Conservation (phyloP, 2,888 invertebrate genomes). For the Thera obeliscata region DNA sequence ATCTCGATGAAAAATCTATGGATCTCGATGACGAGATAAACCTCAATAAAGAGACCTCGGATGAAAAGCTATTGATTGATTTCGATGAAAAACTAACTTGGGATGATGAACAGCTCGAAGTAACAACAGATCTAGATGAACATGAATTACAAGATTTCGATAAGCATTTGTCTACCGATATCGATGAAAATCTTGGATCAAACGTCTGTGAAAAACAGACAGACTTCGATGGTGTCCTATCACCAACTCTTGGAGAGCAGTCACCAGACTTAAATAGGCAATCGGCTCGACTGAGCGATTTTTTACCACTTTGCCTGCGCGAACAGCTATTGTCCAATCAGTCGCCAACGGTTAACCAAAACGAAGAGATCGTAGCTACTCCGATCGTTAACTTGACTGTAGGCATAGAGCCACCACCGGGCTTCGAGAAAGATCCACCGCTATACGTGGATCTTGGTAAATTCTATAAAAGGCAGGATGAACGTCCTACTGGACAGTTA, state of each 20-base stretch:
- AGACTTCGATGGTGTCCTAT: not conserved
- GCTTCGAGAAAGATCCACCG: not conserved
- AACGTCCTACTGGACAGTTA: constrained; percentile 13
- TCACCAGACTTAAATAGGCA: not conserved
- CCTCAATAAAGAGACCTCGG: too few species aligned
- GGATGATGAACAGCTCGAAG: not conserved
- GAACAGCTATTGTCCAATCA: constrained; percentile 2
- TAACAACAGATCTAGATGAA: not conserved
- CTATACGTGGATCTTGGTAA: not conserved
- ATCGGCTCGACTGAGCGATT: not conserved
- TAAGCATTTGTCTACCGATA: not conserved
- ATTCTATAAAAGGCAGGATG: not conserved
- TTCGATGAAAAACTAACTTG: not conserved
- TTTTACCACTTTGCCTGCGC: not conserved
- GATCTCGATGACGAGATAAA: too few species aligned
- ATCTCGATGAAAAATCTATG: not conserved
- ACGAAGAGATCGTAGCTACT: not conserved
- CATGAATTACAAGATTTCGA: not conserved
- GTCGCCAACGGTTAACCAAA: not conserved
- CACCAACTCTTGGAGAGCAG: not conserved
- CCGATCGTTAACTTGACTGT: not conserved
- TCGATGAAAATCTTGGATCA: not conserved
- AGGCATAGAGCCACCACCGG: not conserved
- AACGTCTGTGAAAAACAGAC: not conserved
- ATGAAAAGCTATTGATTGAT: not conserved